These are phyloP conservation scores for sheep (Ovis aries) DNA, from an alignment of 2,113 vertebrate species.

Conservation along the genomic window ARS-UI_Ramb_v3.0 NC_056056.1:115137001-115137500, in stretches of 20 bases:
- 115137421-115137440: conserved; percentile 20
- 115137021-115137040: neutral
- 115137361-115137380: neutral
- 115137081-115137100: neutral
- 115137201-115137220: conserved; percentile 18
- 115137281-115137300: neutral
- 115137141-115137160: conserved; percentile 20
- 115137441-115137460: neutral
- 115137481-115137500: conserved; percentile 20
- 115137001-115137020: neutral
- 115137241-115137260: conserved; percentile 45
- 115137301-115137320: conserved; percentile 44
- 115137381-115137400: neutral
- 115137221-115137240: conserved; percentile 17
- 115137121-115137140: neutral
- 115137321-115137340: conserved; percentile 9
- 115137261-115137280: conserved; percentile 44
- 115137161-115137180: conserved; percentile 33
- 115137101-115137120: neutral
- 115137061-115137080: neutral
- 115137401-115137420: neutral
- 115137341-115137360: neutral
- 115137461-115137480: conserved; percentile 5
- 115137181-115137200: neutral
- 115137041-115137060: neutral